Percentiles rank a stretch among this genome's conserved stretches.
Evolutionary conservation across 2,797 vertebrate genomes (phyloP).

Genomic region (Sebastiscus albofasciatus): DNA sequence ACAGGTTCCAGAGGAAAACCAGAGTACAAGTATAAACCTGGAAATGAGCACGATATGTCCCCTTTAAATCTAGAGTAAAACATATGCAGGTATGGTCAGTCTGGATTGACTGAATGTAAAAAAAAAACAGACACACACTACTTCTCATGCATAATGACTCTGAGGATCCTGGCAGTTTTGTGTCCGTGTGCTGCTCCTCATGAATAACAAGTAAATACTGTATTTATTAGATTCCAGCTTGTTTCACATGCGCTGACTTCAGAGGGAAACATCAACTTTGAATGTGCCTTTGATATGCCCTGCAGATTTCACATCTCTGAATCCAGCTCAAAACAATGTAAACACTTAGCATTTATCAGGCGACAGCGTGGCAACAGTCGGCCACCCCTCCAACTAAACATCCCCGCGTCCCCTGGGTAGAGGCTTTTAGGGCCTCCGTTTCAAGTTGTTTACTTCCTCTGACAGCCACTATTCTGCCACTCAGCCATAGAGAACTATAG

Average conservation of each 20-base stretch:
- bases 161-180: background rate
- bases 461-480: conserved; percentile 26
- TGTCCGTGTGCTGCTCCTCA: background rate
- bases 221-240: conserved; percentile 13
- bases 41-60: too few species aligned
- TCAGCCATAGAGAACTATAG: conserved; percentile 19
- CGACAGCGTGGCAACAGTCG: background rate
- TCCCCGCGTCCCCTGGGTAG: conserved; percentile 21
- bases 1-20: too few species aligned
- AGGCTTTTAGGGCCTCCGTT: conserved; percentile 30
- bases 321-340: conserved; percentile 38
- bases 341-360: conserved; percentile 45
- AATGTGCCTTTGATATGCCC: conserved; percentile 17
- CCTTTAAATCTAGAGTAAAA: too few species aligned
- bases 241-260: conserved; percentile 4
- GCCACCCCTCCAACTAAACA: conserved; percentile 26
- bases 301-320: conserved; percentile 15
- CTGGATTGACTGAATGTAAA: background rate
- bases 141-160: background rate
- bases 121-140: background rate
- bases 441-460: conserved; percentile 61
- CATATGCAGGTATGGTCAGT: too few species aligned
- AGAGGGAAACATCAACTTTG: conserved; percentile 7
- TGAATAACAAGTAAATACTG: background rate
- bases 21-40: too few species aligned